Base-by-base conservation (phyloP, 2,797 vertebrate species). In the Tokudaia muenninki region DNA sequence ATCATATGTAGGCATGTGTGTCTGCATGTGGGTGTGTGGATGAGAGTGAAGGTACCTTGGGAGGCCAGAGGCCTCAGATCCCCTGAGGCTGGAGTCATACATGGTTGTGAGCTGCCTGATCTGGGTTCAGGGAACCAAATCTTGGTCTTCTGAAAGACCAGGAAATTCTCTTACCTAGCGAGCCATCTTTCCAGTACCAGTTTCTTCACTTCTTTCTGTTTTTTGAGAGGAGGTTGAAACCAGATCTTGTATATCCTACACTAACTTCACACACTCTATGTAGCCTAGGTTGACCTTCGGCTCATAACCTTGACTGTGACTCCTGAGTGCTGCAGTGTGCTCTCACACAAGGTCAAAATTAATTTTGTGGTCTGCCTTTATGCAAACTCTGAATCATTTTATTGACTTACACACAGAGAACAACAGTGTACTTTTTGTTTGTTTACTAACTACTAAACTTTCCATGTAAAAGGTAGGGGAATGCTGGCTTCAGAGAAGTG, bases 361-460 rank as follows among this genome's bases (percentile, higher is more conserved):
- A 90, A 52, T 89, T 94, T 41, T 70, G 75, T 67, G 29, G 96
- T 92, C 90, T 98, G 98, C 61, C 95, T 98, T 97, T 86, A 92
- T 97, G 59, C 96, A 98, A 94, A 98, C 95, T 98, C 94, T 97
- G 95, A 97, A 98, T 97, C 97, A 98, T 98, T 98, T 98, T 98
- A 97, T 98, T 98, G 98, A 97, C 97, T 98, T 96, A 98, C 97
- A 97, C 93, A 98, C 44, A 98, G 98, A 98, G 97, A 98, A 98
- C 96, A 96, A 98, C 98, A 96, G 97, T 98, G 96, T 95, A 98
- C 96, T 63, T 86, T 95, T 67, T 94, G 96, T 90, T 95, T n/a
- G 90, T 94, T 95, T 97, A 88, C 22, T 92, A 96, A 67, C 63
- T 98, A 94, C 92, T 97, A 81, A 94, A 86, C 91, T 97, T 96